Base-by-base conservation (phyloP, 2,113 vertebrate species). In the Sylvietta virens region DNA sequence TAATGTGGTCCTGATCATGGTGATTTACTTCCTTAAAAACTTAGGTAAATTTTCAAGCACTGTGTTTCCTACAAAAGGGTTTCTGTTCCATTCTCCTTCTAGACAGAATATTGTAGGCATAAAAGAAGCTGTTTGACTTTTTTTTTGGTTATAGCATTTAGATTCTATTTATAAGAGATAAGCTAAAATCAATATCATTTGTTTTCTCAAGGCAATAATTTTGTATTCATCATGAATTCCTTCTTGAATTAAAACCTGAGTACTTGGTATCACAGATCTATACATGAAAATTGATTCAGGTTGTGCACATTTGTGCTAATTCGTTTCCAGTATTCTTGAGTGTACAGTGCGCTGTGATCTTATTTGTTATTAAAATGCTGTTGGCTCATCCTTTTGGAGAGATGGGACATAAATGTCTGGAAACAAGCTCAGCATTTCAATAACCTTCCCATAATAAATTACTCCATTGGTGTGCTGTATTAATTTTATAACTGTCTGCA, bases 361-460 rank as follows among this genome's bases (percentile, higher is more conserved):
- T 97, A 79, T n/a, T 94, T 22, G 22, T 81, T 95, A 79, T 88
- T 88, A 48, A 94, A 90, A 91, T 76, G 56, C 22, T 69, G 35
- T 81, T 94, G 21, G 2, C 35, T 86, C 15, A 42, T 69, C 60
- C 39, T 93, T 1, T 81, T 92, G 56, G 39, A 81, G 51, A 6
- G 1, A 33, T 84, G 33, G 35, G 56, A 83, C 39, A 13, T 71
- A 84, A 92, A 66, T 5, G 1, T 56, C 56, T 86, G 51, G 39
- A 88, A 70, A 73, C 44, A 81, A 83, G 39, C 42, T 83, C 60
- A 86, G 64, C 35, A 81, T 94, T 86, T 90, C 67, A 87, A n/a
- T 90, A 58, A 58, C 33, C 70, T 94, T 73, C 24, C 81, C 11
- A 4, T 54, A 64, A 45, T 54, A 57, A 91, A 85, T 67, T 65